A percentile compares a stretch with the other conserved stretches of the same genome.
Conservation (phyloP, 2,888 invertebrate genomes). For the Ochropleura leucogaster region DNA sequence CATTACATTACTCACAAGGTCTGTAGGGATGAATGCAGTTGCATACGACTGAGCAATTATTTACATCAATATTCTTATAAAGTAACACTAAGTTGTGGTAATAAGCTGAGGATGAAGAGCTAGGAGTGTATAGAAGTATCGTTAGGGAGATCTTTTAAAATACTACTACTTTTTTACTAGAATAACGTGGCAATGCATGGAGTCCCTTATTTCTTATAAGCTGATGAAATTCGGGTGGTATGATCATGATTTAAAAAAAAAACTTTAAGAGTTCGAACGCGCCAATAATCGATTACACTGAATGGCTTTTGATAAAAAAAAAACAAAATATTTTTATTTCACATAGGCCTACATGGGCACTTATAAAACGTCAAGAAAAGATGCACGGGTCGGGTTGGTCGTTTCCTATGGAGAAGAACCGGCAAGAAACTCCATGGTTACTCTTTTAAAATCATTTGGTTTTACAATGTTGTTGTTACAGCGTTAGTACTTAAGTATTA, state of each 20-base stretch:
- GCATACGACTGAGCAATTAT: slow-evolving; percentile 49
- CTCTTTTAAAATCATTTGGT: no score
- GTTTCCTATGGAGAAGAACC: no score
- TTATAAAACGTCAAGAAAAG: no score
- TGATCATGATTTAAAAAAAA: not conserved
- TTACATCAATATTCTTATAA: slow-evolving; percentile 59
- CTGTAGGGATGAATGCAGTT: slow-evolving; percentile 59
- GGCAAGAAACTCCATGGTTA: no score
- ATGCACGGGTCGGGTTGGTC: no score
- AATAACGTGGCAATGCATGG: not conserved
- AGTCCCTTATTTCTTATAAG: not conserved
- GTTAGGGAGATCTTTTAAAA: not conserved
- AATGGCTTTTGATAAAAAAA: no score
- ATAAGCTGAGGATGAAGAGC: slow-evolving; percentile 25
- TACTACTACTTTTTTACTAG: not conserved
- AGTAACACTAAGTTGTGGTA: slow-evolving; percentile 26
- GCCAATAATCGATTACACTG: not conserved
- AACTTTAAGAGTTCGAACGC: not conserved
- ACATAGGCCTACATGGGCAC: no score
- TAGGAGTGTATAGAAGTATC: slow-evolving; percentile 19
- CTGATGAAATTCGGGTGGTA: no score
- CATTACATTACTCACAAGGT: slow-evolving; percentile 62
- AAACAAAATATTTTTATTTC: no score
- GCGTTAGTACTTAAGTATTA: no score
- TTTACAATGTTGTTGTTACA: no score